phyloP scores from a whole-genome alignment of 2,888 invertebrate genomes.

The Drosophila formosana region DNA sequence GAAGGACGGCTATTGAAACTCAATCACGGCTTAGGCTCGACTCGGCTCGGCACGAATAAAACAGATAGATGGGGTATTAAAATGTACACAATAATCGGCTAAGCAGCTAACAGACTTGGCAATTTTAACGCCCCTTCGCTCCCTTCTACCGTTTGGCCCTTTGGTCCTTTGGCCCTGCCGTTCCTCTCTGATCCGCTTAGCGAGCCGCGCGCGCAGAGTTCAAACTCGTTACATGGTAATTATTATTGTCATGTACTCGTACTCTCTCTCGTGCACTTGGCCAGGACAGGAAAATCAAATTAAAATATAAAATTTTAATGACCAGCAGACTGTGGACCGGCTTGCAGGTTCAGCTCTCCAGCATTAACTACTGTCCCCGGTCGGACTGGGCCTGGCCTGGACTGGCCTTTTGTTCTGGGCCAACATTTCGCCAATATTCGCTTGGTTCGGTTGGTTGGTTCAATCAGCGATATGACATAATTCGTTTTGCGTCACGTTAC shows the following conservation, averaged over 20 bases:
- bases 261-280: slow-evolving; percentile 26
- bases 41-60: slow-evolving; percentile 14
- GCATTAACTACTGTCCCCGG: slow-evolving; percentile 1
- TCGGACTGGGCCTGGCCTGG: slow-evolving; percentile 11
- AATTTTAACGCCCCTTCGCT: slow-evolving; percentile 50
- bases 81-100: slow-evolving; percentile 68
- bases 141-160: slow-evolving; percentile 19
- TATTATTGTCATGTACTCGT: slow-evolving; percentile 49
- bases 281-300: slow-evolving; percentile 75
- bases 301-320: slow-evolving; percentile 79
- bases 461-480: slow-evolving; percentile 79
- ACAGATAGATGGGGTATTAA: slow-evolving; percentile 49
- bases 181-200: slow-evolving; percentile 64
- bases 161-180: slow-evolving; percentile 12
- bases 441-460: slow-evolving; percentile 68
- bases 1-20: slow-evolving; percentile 31
- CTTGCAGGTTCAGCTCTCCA: slow-evolving; percentile 17
- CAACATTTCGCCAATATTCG: slow-evolving; percentile 62
- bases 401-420: slow-evolving; percentile 68
- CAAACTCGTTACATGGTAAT: slow-evolving; percentile 71
- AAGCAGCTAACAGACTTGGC: slow-evolving; percentile 61
- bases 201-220: slow-evolving; percentile 34
- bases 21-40: slow-evolving; percentile 70
- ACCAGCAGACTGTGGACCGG: slow-evolving; percentile 50
- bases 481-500: slow-evolving; percentile 76